Conservation (phyloP, 2,797 vertebrate species). For the Liasis olivaceus region DNA sequence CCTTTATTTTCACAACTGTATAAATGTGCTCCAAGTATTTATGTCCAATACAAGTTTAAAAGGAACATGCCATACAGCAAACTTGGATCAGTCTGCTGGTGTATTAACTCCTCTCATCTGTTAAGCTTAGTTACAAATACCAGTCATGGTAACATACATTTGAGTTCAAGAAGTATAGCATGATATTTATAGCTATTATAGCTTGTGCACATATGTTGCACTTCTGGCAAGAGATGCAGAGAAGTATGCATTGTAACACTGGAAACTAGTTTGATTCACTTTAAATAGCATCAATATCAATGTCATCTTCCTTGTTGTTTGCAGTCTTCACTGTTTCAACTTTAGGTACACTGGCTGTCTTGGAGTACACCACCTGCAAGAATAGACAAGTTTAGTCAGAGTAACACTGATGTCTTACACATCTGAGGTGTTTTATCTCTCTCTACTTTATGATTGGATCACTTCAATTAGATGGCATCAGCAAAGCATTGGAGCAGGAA, state of each 20-base stretch:
- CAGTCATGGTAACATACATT: slow-evolving; percentile 78
- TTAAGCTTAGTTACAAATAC: slow-evolving; percentile 76
- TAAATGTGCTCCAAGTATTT: slow-evolving; percentile 78
- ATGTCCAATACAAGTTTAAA: slow-evolving; percentile 77
- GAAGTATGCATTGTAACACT: slow-evolving; percentile 69
- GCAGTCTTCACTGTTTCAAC: slow-evolving; percentile 92
- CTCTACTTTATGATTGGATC: not conserved
- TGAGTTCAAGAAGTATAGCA: slow-evolving; percentile 78
- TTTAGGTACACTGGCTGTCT: slow-evolving; percentile 90
- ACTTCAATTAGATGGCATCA: not conserved
- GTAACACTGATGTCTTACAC: not conserved
- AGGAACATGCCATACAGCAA: slow-evolving; percentile 79
- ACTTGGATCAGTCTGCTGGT: slow-evolving; percentile 71
- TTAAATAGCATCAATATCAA: slow-evolving; percentile 98
- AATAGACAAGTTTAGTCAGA: slow-evolving; percentile 15
- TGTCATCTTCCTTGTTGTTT: slow-evolving; percentile 91
- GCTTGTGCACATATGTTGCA: slow-evolving; percentile 77
- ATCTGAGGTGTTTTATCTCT: not conserved
- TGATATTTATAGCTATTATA: slow-evolving; percentile 76
- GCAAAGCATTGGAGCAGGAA: not conserved
- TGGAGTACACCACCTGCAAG: slow-evolving; percentile 92
- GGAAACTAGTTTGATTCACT: slow-evolving; percentile 71
- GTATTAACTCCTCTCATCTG: slow-evolving; percentile 72
- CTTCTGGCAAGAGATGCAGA: slow-evolving; percentile 77
- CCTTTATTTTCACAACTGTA: slow-evolving; percentile 81